Evolutionary conservation across 2,888 invertebrate genomes (phyloP), one percentile per base, ranked within the genome.

Genomic region (Andrena fulva): DNA sequence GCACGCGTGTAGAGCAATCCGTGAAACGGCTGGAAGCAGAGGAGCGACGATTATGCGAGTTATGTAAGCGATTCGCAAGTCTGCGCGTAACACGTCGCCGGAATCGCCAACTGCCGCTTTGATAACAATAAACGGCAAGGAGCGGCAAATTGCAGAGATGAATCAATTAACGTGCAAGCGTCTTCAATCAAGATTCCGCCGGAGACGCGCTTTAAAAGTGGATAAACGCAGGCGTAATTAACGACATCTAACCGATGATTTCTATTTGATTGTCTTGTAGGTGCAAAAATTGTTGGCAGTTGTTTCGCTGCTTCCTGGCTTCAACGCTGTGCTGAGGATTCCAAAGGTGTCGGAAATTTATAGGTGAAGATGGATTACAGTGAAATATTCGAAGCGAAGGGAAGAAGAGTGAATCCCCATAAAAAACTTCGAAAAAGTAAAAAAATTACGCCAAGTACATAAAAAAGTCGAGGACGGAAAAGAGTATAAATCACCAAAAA

Each of bases 21-120:
- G 62, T 62, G 52, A 67, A 76, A 72, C 31, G 27, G 24, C 59
- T 76, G 70, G 84, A 82, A 77, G 74, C 67, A 72, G 77, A 63
- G 16, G 16, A 63, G 69, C 70, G 71, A 48, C 79, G 85, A 85
- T 89, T 85, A 86, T 73, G 78, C 78, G 72, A 82, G 81, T 89
- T 89, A 89, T 82, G 84, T 82, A 89, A 89, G 80, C 68, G 70
- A 82, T 85, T 77, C 85, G 82, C 74, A 78, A 82, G 60, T 81
- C 16, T 35, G 29, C 80, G 29, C 77, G 64, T 56, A 63, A 75
- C 77, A 60, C 66, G 54, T 24, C 75, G 35, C 63, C 48, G 59
- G 67, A 80, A 73, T 73, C 12, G 70, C 72, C 29, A 69, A 64
- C 33, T 33, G 52, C 20, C 64, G 68, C 50, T 74, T 60, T 48